Conservation (phyloP, 2,797 vertebrate species). For the Centroberyx gerrardi region DNA sequence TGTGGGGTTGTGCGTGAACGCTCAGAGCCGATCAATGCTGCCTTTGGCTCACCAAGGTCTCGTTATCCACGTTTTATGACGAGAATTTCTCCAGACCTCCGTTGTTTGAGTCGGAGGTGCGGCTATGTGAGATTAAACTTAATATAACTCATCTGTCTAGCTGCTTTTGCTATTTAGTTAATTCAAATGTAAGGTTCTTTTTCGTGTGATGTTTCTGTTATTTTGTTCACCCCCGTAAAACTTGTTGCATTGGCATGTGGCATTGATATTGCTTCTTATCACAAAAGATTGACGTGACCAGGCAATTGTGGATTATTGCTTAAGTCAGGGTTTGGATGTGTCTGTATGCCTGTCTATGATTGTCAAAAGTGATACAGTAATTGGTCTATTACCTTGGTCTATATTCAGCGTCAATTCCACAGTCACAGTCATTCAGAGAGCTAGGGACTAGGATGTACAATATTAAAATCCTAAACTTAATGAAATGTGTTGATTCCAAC, state of each 20-base stretch:
- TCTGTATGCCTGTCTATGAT: slow-evolving; percentile 10
- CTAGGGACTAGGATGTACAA: background rate
- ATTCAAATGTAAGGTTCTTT: too few species aligned
- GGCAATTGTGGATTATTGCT: background rate
- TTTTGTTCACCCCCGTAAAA: background rate
- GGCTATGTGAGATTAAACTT: too few species aligned
- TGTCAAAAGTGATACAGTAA: slow-evolving; percentile 1
- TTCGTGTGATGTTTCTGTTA: too few species aligned
- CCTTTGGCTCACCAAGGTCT: too few species aligned
- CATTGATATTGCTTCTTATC: background rate
- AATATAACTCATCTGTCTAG: too few species aligned
- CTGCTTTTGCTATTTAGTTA: too few species aligned
- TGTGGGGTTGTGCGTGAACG: too few species aligned
- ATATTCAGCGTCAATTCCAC: background rate
- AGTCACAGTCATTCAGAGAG: background rate
- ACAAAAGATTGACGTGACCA: slow-evolving; percentile 4
- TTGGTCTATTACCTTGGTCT: slow-evolving; percentile 13
- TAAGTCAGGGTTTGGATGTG: background rate
- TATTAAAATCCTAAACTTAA: slow-evolving; percentile 2
- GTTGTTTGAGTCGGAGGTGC: too few species aligned
- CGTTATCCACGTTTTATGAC: too few species aligned
- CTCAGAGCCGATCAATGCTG: too few species aligned
- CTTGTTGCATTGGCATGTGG: background rate
- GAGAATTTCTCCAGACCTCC: too few species aligned
- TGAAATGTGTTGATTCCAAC: background rate